Evolutionary conservation across 2,888 invertebrate genomes (phyloP), one percentile per base, ranked within the genome.

Genomic region (Papilio elwesi): DNA sequence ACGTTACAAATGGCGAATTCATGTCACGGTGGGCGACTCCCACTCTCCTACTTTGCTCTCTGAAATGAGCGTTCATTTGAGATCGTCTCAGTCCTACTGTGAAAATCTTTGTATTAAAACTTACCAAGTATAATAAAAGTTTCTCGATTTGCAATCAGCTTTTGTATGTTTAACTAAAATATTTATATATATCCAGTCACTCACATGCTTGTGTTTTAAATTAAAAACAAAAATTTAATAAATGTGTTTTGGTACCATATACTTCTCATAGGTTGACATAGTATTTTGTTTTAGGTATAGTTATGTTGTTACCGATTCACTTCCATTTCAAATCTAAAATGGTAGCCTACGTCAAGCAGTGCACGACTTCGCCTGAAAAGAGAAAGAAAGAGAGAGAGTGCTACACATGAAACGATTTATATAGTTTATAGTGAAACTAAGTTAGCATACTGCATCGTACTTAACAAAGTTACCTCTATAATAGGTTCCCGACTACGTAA

Each of bases 1-100:
- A 68, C 71, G 70, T 62, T 71, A 64, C 74, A 76, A 75, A 76
- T 76, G 75, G 75, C 74, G 76, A 75, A 76, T 75, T 74, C 76
- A 70, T 76, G 76, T 76, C 53, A 55, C 66, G 48, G 66, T 47
- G 68, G 72, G 66, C 64, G 67, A 69, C 71, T 68, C 59, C 59
- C 59, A 59, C 71, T 68, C 71, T 73, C 64, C 57, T 69, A 51
- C 70, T 74, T 73, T 69, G 67, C 71, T 67, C 68, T 68, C 64
- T 51, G 66, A 68, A 67, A 52, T 67, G 67, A 62, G 47, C 71
- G 65, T 66, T 71, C 62, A 59, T 71, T 71, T 71, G 59, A 47
- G 51, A 62, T 67, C 67, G 67, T 67, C 51, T 43, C 47, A 48
- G 47, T 49, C 12, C 55, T 16, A 57, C 70, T 47, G 53, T 13